phyloP scores from a whole-genome alignment of 2,888 invertebrate species.

The Ptychoptera contaminata region DNA sequence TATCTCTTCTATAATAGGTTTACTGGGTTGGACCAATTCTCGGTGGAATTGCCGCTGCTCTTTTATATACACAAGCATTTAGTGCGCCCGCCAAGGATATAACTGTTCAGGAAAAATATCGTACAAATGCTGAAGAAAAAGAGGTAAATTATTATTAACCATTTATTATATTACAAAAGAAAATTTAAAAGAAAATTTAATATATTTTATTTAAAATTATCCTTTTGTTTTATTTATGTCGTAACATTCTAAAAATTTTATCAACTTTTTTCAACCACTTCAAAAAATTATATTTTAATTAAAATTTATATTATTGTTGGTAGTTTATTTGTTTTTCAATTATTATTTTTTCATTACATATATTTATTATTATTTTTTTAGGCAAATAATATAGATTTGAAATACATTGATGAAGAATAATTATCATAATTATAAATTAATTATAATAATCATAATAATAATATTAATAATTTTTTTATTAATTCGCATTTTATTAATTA shows the following conservation, averaged over 20 bases:
- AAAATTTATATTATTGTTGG: background rate
- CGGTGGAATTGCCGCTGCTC: slow-evolving; percentile 61
- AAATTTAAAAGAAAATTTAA: too few relatives aligned
- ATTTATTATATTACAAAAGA: too few relatives aligned
- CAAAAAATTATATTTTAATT: too few relatives aligned
- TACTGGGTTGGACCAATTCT: slow-evolving; percentile 82
- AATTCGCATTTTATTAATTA: background rate
- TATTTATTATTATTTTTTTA: slow-evolving; percentile 2
- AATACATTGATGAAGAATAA: slow-evolving; percentile 8
- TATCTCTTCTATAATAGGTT: slow-evolving; percentile 32
- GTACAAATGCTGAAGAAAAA: slow-evolving; percentile 40
- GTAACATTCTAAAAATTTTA: too few relatives aligned
- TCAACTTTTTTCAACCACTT: too few relatives aligned
- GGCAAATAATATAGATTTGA: slow-evolving; percentile 7
- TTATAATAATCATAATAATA: too few relatives aligned
- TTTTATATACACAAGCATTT: slow-evolving; percentile 56
- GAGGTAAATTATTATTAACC: slow-evolving; percentile 34
- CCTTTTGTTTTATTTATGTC: too few relatives aligned
- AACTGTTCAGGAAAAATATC: slow-evolving; percentile 28
- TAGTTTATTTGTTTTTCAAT: slow-evolving; percentile 1
- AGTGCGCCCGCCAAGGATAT: slow-evolving; percentile 29
- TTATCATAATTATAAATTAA: background rate
- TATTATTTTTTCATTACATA: background rate
- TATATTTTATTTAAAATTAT: too few relatives aligned
- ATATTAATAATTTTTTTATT: background rate